A percentile compares a stretch with the other conserved stretches of the same genome.
Conservation (phyloP, 1,140 invertebrate species). For the Scaptodrosophila lebanonensis region DNA sequence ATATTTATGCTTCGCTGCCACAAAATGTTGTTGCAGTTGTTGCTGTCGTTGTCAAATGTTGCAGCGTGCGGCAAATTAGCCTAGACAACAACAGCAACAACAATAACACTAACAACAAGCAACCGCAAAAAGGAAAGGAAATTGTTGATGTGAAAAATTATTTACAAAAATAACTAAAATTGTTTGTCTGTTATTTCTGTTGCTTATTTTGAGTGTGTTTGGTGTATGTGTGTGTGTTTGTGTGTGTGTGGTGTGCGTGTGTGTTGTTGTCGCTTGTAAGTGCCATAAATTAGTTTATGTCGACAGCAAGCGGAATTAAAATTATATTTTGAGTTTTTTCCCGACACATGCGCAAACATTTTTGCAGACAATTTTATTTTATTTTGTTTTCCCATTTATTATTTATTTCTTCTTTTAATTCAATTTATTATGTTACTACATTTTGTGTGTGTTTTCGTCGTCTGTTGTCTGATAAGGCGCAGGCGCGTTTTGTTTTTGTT, state of each 20-base stretch:
- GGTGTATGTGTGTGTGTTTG: no score
- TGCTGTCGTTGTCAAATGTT: slow-evolving; percentile 30
- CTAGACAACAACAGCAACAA: no score
- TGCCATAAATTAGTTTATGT: slow-evolving; percentile 72
- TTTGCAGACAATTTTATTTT: slow-evolving; percentile 32
- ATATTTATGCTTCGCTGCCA: slow-evolving; percentile 57
- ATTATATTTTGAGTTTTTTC: slow-evolving; percentile 28
- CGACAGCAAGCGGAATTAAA: slow-evolving; percentile 62
- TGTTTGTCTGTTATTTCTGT: no score
- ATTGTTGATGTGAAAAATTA: slow-evolving; percentile 68
- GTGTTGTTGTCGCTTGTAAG: slow-evolving; percentile 65
- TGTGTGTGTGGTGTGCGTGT: slow-evolving; percentile 34
- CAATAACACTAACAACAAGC: no score
- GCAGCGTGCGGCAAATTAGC: slow-evolving; percentile 57
- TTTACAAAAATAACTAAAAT: no score
- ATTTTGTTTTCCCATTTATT: slow-evolving; percentile 18
- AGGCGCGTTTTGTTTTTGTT: slow-evolving; percentile 11
- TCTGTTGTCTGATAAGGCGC: slow-evolving; percentile 11
- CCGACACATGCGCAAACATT: slow-evolving; percentile 6
- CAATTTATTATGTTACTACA: slow-evolving; percentile 53
- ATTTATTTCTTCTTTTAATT: slow-evolving; percentile 41
- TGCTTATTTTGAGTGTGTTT: no score
- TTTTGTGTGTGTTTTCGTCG: slow-evolving; percentile 16
- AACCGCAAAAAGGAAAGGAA: slow-evolving; percentile 58
- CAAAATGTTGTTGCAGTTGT: slow-evolving; percentile 39